A percentile compares a stretch with the other conserved stretches of the same genome.
Evolutionary conservation across 2,113 vertebrate species (phyloP).

Genomic region (Pica pica): DNA sequence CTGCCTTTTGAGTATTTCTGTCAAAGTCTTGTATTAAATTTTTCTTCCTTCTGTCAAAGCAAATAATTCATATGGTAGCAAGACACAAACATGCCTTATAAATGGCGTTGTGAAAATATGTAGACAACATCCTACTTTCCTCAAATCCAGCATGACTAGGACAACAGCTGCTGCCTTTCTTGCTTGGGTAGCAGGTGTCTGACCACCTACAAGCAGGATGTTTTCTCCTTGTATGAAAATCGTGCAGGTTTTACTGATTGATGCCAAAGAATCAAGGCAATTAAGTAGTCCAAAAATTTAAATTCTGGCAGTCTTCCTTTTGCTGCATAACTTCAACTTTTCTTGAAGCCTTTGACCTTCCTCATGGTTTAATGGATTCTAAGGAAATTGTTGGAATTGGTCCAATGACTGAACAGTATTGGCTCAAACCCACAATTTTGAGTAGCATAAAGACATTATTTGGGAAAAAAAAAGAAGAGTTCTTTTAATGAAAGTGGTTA

Average conservation of each 20-base stretch:
- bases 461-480: neutral
- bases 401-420: neutral
- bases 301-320: constrained; percentile 50
- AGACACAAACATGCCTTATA: constrained; percentile 47
- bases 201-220: constrained; percentile 74
- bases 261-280: constrained; percentile 50
- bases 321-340: neutral
- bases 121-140: constrained; percentile 66
- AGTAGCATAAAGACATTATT: neutral
- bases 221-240: constrained; percentile 53
- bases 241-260: constrained; percentile 12
- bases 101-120: constrained; percentile 67
- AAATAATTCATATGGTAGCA: constrained; percentile 15
- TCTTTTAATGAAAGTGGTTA: neutral
- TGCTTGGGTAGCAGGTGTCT: constrained; percentile 69
- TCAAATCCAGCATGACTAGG: constrained; percentile 56
- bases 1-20: neutral
- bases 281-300: constrained; percentile 50
- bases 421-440: neutral
- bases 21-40: constrained; percentile 30
- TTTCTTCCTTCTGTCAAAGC: constrained; percentile 51
- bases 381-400: neutral
- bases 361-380: neutral
- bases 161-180: constrained; percentile 75
- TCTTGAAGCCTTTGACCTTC: neutral